Conservation (phyloP, 2,888 invertebrate species). For the Drosophila greeni region DNA sequence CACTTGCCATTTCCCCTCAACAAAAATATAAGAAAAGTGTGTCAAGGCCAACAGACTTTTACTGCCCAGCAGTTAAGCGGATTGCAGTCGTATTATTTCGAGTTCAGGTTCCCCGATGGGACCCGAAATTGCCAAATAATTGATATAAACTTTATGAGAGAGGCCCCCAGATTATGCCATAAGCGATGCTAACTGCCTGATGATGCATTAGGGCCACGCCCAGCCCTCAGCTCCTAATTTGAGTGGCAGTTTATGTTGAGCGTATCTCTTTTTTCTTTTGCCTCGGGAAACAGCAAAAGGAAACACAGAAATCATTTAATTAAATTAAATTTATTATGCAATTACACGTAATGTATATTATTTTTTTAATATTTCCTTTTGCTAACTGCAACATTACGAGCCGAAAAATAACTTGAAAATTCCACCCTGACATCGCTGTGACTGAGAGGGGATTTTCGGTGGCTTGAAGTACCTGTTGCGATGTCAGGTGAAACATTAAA, state of each 20-base stretch:
- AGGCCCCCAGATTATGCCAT: constrained; percentile 11
- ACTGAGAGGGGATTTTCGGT: constrained; percentile 11
- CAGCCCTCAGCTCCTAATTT: constrained; percentile 33
- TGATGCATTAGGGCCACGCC: constrained; percentile 33
- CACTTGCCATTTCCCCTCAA: constrained; percentile 41
- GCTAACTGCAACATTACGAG: constrained; percentile 20
- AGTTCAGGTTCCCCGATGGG: constrained; percentile 43
- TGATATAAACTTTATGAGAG: constrained; percentile 51
- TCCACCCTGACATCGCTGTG: constrained; percentile 29
- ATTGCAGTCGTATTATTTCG: constrained; percentile 36
- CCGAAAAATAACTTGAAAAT: constrained; percentile 25
- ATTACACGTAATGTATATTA: constrained; percentile 40
- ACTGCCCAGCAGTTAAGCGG: constrained; percentile 39
- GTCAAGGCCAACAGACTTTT: constrained; percentile 57
- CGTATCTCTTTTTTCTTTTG: constrained; percentile 7
- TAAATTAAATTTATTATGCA: constrained; percentile 55
- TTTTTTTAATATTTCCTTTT: constrained; percentile 29
- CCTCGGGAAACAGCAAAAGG: background rate
- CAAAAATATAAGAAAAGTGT: constrained; percentile 37
- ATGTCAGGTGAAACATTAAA: constrained; percentile 40
- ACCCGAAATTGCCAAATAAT: constrained; percentile 64
- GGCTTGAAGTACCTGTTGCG: constrained; percentile 12
- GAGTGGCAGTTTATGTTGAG: constrained; percentile 19
- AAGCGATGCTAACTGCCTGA: constrained; percentile 14
- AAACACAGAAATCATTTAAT: constrained; percentile 26